These are phyloP conservation scores for Tetrax tetrax DNA, from an alignment of 2,113 vertebrate species.

Conservation along the genomic window DNA sequence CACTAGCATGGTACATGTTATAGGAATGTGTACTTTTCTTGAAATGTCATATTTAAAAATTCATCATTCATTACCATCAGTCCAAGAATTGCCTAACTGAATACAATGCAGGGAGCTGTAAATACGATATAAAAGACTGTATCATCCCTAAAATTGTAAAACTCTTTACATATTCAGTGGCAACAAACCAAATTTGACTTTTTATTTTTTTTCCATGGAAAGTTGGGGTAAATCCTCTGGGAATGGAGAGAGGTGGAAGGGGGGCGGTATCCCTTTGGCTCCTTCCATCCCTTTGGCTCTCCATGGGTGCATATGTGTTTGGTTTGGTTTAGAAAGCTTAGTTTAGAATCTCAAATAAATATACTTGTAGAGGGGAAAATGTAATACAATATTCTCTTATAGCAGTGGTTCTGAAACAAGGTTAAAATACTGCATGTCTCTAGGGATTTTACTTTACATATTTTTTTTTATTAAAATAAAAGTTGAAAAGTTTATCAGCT, in stretches of 20 bases:
- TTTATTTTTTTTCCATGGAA: not conserved
- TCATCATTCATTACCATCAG: not conserved
- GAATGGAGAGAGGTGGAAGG: not conserved
- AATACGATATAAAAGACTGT: not conserved
- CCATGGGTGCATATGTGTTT: not conserved
- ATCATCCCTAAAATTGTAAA: not conserved
- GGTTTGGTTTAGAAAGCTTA: not conserved
- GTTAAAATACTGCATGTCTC: not conserved
- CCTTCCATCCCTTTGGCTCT: not conserved
- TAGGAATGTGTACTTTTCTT: not conserved
- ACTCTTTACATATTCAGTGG: not conserved
- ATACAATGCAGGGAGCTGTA: not conserved
- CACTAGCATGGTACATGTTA: not conserved
- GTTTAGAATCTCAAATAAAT: constrained; percentile 11
- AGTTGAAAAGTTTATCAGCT: not conserved
- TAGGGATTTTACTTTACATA: not conserved
- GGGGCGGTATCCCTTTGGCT: not conserved
- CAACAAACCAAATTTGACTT: not conserved
- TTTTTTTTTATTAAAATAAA: not conserved
- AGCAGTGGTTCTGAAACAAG: constrained; percentile 1
- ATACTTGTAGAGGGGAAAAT: not conserved
- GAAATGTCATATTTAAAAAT: not conserved
- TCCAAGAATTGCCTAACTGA: not conserved
- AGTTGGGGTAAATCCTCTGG: not conserved
- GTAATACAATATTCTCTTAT: not conserved